phyloP scores from a whole-genome alignment of 2,797 vertebrate genomes.

The Apodemus agrarius region DNA sequence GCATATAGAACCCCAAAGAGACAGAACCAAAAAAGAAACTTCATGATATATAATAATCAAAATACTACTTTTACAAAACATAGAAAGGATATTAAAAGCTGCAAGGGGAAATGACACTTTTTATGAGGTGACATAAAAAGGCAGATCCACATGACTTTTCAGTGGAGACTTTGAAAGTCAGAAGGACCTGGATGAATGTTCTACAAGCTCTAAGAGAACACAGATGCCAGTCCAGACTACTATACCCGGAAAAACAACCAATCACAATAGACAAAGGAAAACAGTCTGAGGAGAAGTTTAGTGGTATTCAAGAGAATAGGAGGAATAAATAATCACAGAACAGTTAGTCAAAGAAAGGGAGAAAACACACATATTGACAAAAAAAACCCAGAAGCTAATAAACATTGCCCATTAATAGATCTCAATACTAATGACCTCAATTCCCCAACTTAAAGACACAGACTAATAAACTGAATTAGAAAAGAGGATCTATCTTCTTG shows the following conservation, averaged over 20 bases:
- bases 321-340: background rate
- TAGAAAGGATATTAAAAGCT: background rate
- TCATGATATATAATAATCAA: background rate
- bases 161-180: background rate
- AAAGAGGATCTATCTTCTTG: background rate
- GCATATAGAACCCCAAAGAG: background rate
- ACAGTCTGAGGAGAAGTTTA: background rate
- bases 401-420: background rate
- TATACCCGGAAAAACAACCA: background rate
- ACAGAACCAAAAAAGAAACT: background rate
- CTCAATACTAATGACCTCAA: background rate
- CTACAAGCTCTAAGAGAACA: background rate
- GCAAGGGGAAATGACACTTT: background rate
- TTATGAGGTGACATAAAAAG: background rate
- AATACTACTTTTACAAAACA: background rate
- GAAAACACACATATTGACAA: background rate
- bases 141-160: background rate
- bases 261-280: background rate
- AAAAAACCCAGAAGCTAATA: too few relatives aligned
- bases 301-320: background rate
- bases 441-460: background rate
- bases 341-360: background rate
- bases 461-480: background rate
- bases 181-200: background rate
- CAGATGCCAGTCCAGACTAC: background rate